Base-by-base conservation (phyloP, 2,113 vertebrate species). In the Indicator maculatus region DNA sequence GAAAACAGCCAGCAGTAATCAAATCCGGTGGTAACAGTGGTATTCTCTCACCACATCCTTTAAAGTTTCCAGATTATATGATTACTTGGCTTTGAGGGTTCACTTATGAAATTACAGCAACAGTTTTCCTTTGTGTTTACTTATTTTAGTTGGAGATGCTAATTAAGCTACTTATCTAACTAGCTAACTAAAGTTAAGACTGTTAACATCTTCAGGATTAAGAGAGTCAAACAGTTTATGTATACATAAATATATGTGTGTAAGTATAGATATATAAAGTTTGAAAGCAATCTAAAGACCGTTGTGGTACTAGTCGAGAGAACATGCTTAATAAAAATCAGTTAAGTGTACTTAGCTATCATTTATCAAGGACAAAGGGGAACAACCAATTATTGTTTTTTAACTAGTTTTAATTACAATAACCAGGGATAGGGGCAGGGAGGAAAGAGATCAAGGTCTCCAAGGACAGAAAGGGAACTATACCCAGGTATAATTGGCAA, bases 31-130 rank as follows among this genome's bases (percentile, higher is more conserved):
- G 80, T 52, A 83, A 77, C 21, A 75, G 16, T 59, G 52, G 70
- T 65, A 64, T 72, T 60, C 93, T 83, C 59, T 91, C 58, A 86
- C 96, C 96, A 97, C 96, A 96, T 97, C 97, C 96, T 96, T 83
- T 69, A 63, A 71, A 80, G 26, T 41, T 86, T 83, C 70, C 83
- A 93, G 50, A 56, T 93, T 88, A 91, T 86, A 90, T 94, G 92
- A 86, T 73, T 30, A 41, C 65, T 82, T 86, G 80, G 53, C 30
- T 92, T 95, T 95, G 74, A 86, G 69, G 76, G 82, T 95, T 97
- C 11, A 26, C 36, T 93, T 91, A 79, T 17, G 69, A 89, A 93
- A 87, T 60, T 61, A 60, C 75, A 70, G 27, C 30, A 90, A 85
- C 67, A 93, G 45, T 38, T 41, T 19, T 63, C 14, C 36, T 82